phyloP scores from a whole-genome alignment of 2,888 invertebrate genomes.

The Gasteruption jaculator region DNA sequence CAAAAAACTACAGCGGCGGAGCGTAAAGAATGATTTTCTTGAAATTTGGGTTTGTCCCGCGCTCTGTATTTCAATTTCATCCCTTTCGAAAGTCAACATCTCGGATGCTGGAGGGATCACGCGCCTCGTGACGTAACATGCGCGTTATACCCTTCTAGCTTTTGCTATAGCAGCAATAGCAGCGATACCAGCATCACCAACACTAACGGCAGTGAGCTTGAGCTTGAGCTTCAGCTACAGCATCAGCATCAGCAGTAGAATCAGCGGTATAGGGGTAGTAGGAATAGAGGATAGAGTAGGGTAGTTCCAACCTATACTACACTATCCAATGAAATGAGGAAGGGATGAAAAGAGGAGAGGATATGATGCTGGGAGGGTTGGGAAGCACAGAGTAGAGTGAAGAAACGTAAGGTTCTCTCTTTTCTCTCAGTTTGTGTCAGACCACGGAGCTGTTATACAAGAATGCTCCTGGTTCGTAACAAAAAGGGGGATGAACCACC shows the following conservation, averaged over 20 bases:
- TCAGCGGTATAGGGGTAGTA: slow-evolving; percentile 11
- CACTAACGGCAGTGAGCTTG: slow-evolving; percentile 7
- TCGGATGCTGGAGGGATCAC: slow-evolving; percentile 22
- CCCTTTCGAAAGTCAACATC: no score
- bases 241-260: background rate
- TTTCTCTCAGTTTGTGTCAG: slow-evolving; percentile 51
- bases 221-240: no score
- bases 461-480: slow-evolving; percentile 44
- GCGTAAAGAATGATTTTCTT: no score
- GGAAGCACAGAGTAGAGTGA: no score
- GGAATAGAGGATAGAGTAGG: slow-evolving; percentile 18
- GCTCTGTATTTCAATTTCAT: no score
- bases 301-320: no score
- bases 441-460: slow-evolving; percentile 47
- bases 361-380: slow-evolving; percentile 40
- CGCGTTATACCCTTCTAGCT: slow-evolving; percentile 36
- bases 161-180: slow-evolving; percentile 16
- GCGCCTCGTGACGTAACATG: slow-evolving; percentile 37
- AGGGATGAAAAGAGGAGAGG: slow-evolving; percentile 14
- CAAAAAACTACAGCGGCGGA: no score
- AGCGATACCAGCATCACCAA: slow-evolving; percentile 15
- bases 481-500: slow-evolving; percentile 34
- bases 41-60: no score
- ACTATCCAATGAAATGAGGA: no score
- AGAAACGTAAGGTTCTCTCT: no score